A percentile compares a stretch with the other conserved stretches of the same genome.
Evolutionary conservation across 2,888 invertebrate species (phyloP).

Genomic region (Sthenelais limicola): DNA sequence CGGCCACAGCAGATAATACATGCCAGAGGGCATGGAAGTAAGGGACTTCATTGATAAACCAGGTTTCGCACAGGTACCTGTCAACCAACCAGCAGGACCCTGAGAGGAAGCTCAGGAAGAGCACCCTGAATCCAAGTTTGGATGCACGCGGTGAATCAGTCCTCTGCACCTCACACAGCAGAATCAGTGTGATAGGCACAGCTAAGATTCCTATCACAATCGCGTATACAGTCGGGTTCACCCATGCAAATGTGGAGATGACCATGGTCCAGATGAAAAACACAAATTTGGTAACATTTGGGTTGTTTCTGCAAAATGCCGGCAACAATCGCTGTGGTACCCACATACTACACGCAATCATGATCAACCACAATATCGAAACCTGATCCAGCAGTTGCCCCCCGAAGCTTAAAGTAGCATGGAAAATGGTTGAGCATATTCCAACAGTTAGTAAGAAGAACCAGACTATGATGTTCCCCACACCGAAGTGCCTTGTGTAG

Average conservation of each 20-base stretch:
- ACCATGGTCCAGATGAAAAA: slow-evolving; percentile 74
- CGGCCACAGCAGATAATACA: slow-evolving; percentile 82
- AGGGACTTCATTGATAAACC: slow-evolving; percentile 85
- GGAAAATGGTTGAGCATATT: slow-evolving; percentile 86
- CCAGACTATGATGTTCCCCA: slow-evolving; percentile 85
- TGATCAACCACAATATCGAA: slow-evolving; percentile 86
- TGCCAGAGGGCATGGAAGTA: slow-evolving; percentile 90
- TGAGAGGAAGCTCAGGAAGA: slow-evolving; percentile 80
- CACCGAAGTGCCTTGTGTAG: slow-evolving; percentile 80
- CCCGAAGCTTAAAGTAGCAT: slow-evolving; percentile 86
- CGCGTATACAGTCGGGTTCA: slow-evolving; percentile 86
- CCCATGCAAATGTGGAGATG: slow-evolving; percentile 80
- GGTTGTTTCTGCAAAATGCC: background rate
- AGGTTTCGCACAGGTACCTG: slow-evolving; percentile 84
- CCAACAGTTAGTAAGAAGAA: slow-evolving; percentile 84
- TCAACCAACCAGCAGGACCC: slow-evolving; percentile 86
- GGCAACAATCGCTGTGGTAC: slow-evolving; percentile 54
- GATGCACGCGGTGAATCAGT: slow-evolving; percentile 67
- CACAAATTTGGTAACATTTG: background rate
- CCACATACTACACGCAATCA: slow-evolving; percentile 84
- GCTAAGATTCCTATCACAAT: slow-evolving; percentile 85
- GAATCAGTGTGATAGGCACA: slow-evolving; percentile 80
- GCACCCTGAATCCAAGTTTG: slow-evolving; percentile 79
- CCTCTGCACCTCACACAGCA: slow-evolving; percentile 81
- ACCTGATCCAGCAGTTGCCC: slow-evolving; percentile 87